Evolutionary conservation across 1,140 invertebrate genomes (phyloP).

Genomic region (Tetramorium simillimum): DNA sequence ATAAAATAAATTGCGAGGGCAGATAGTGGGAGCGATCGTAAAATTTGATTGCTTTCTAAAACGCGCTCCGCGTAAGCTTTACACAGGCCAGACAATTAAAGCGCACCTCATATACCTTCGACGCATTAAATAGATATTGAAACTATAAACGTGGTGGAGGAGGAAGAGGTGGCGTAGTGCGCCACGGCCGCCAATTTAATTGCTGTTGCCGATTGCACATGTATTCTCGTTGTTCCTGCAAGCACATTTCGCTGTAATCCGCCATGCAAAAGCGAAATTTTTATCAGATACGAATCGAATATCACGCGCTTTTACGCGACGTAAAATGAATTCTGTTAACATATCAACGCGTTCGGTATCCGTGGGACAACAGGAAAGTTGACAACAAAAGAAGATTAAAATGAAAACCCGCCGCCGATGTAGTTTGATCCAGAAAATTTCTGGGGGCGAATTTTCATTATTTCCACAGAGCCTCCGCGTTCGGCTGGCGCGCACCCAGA

Average conservation of each 20-base stretch:
- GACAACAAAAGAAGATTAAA: conserved; percentile 21
- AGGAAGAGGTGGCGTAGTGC: neutral
- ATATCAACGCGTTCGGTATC: neutral
- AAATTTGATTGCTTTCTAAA: conserved; percentile 62
- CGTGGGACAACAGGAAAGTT: neutral
- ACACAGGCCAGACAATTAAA: conserved; percentile 52
- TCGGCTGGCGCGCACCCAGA: conserved; percentile 63
- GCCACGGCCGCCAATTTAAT: conserved; percentile 20
- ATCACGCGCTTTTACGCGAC: neutral
- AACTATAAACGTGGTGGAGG: conserved; percentile 21
- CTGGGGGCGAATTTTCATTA: conserved; percentile 67
- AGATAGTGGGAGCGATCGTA: conserved; percentile 10
- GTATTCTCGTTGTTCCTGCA: neutral
- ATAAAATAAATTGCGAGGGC: conserved; percentile 53
- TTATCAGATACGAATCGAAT: neutral
- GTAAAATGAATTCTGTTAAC: conserved; percentile 11
- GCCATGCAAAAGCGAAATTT: neutral
- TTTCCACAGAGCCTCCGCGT: conserved; percentile 50
- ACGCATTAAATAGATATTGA: conserved; percentile 54
- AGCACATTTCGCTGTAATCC: conserved; percentile 28
- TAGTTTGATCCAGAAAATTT: conserved; percentile 61
- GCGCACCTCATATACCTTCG: conserved; percentile 25
- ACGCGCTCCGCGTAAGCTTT: conserved; percentile 23
- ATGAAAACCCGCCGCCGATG: neutral
- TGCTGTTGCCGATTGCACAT: conserved; percentile 11